Conservation (phyloP, 92 coral and sea anemone genomes). For the Anthopleura xanthogrammica region DNA sequence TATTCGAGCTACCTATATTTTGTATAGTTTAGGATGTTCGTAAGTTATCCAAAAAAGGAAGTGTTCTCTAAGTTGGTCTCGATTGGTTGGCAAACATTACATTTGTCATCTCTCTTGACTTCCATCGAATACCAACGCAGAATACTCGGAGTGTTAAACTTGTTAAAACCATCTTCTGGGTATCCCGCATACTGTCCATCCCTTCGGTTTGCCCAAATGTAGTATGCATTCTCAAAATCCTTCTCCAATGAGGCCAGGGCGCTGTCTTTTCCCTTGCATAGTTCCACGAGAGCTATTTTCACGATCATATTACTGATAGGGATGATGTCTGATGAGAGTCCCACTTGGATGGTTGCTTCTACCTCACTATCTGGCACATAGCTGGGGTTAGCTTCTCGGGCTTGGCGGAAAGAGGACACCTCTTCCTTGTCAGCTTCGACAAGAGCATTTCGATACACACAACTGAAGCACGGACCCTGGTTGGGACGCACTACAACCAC, state of each 20-base stretch:
- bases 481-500: slow-evolving; percentile 81
- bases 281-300: slow-evolving; percentile 84
- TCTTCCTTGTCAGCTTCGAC: slow-evolving; percentile 77
- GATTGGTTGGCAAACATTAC: slow-evolving; percentile 53
- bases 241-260: slow-evolving; percentile 80
- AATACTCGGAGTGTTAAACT: slow-evolving; percentile 78
- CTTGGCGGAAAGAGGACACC: slow-evolving; percentile 84
- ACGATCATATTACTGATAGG: slow-evolving; percentile 87
- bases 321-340: slow-evolving; percentile 88
- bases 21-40: not conserved
- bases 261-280: slow-evolving; percentile 86
- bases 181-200: slow-evolving; percentile 68
- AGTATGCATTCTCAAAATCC: slow-evolving; percentile 75
- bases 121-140: slow-evolving; percentile 88
- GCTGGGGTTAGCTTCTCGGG: slow-evolving; percentile 86
- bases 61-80: slow-evolving; percentile 15
- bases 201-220: slow-evolving; percentile 91
- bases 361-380: slow-evolving; percentile 84
- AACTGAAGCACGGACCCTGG: slow-evolving; percentile 85
- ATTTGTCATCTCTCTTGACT: slow-evolving; percentile 67
- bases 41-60: not conserved
- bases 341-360: slow-evolving; percentile 86
- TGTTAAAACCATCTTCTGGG: slow-evolving; percentile 74
- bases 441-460: slow-evolving; percentile 75
- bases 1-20: not conserved